phyloP scores from a whole-genome alignment of 2,797 vertebrate species.

The Trachops cirrhosus region DNA sequence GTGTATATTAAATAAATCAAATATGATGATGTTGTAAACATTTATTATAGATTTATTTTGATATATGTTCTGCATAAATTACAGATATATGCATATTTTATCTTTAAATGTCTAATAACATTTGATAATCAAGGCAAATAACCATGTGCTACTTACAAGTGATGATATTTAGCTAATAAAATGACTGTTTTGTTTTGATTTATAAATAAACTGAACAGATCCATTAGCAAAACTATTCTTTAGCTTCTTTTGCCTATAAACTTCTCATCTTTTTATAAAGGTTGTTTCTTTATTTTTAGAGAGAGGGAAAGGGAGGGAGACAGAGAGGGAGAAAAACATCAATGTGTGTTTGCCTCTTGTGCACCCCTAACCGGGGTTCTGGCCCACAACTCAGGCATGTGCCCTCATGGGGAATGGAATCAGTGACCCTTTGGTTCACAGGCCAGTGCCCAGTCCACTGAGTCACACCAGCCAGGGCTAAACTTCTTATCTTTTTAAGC shows the following conservation, averaged over 20 bases:
- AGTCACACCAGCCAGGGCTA: too few relatives aligned
- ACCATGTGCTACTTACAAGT: not conserved
- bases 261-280: not conserved
- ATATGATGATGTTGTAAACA: slow-evolving; percentile 66
- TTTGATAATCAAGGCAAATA: slow-evolving; percentile 71
- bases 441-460: too few relatives aligned
- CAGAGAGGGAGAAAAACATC: too few relatives aligned
- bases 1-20: slow-evolving; percentile 75
- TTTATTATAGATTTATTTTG: slow-evolving; percentile 73
- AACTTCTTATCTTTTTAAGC: not conserved
- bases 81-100: slow-evolving; percentile 57
- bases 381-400: too few relatives aligned
- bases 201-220: slow-evolving; percentile 13
- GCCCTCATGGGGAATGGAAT: too few relatives aligned
- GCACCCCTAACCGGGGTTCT: too few relatives aligned
- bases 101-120: slow-evolving; percentile 69
- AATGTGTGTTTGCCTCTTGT: too few relatives aligned
- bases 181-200: slow-evolving; percentile 27
- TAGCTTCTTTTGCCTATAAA: not conserved
- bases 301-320: too few relatives aligned
- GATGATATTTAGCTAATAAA: slow-evolving; percentile 34
- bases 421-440: too few relatives aligned
- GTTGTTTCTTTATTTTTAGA: too few relatives aligned
- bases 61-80: slow-evolving; percentile 73
- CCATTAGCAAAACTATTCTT: not conserved